phyloP scores from a whole-genome alignment of 2,888 invertebrate species.

The Drosophila aldrichi region DNA sequence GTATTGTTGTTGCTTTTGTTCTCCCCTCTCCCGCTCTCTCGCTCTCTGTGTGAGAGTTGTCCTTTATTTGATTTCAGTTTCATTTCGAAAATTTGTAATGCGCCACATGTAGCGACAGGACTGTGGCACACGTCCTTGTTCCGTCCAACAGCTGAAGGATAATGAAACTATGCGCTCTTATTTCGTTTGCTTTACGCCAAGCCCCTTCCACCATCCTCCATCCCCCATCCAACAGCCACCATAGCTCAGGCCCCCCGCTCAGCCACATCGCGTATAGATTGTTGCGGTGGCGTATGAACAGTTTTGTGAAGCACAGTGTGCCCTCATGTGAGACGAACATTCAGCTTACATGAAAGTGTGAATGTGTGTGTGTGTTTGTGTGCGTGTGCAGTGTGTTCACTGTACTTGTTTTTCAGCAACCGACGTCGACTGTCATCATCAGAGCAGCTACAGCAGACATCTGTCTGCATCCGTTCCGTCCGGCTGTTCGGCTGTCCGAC shows the following conservation, averaged over 20 bases:
- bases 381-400: conserved; percentile 23
- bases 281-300: conserved; percentile 62
- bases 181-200: conserved; percentile 68
- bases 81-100: conserved; percentile 79
- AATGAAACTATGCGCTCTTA: conserved; percentile 75
- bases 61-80: conserved; percentile 78
- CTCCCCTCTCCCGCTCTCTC: conserved; percentile 1
- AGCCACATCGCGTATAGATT: conserved; percentile 46
- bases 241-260: background rate
- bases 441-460: conserved; percentile 40
- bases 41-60: conserved; percentile 18
- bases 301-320: conserved; percentile 38
- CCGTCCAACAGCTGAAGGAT: conserved; percentile 54
- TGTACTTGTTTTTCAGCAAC: conserved; percentile 51
- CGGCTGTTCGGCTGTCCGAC: conserved; percentile 6
- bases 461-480: conserved; percentile 20
- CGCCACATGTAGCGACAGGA: conserved; percentile 67
- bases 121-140: conserved; percentile 55
- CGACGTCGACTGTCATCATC: conserved; percentile 55
- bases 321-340: background rate
- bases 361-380: background rate
- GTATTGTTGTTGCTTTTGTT: conserved; percentile 65
- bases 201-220: background rate
- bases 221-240: too few species aligned
- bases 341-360: background rate